Evolutionary conservation across 2,113 vertebrate species (phyloP).

Genomic region (Helogale parvula): DNA sequence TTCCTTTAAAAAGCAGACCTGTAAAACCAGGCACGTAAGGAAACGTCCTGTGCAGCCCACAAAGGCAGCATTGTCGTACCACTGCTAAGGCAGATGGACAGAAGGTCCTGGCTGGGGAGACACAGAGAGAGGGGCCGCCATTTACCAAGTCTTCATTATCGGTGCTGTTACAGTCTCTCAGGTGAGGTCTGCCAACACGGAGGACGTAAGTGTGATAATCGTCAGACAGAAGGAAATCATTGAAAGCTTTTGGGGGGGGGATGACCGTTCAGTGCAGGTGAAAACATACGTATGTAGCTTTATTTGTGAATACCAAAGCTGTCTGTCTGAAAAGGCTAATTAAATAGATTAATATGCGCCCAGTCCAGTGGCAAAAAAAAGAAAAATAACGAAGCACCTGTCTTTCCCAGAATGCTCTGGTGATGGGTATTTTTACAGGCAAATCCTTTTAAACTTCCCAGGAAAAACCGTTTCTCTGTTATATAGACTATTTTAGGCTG

Average conservation of each 20-base stretch:
- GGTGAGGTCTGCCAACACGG: background rate
- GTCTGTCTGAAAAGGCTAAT: background rate
- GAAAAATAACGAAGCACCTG: background rate
- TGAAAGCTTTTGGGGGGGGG: background rate
- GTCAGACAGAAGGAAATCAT: background rate
- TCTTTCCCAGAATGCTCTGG: background rate
- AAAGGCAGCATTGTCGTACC: background rate
- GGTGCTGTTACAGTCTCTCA: background rate
- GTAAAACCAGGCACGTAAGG: background rate
- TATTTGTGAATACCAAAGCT: slow-evolving; percentile 11
- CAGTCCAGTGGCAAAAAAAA: background rate
- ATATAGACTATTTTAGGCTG: slow-evolving; percentile 2
- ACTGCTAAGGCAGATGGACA: background rate
- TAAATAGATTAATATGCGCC: background rate
- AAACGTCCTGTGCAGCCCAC: background rate
- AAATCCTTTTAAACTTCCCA: slow-evolving; percentile 24
- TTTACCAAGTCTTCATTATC: background rate
- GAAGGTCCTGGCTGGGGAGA: background rate
- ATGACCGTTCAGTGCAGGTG: background rate
- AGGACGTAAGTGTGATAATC: background rate
- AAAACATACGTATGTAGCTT: background rate
- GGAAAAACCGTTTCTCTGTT: background rate
- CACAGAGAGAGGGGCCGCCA: too few relatives aligned
- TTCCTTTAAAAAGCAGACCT: background rate
- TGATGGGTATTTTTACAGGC: background rate